phyloP scores from a whole-genome alignment of 2,797 vertebrate genomes.

The Ibycter americanus region DNA sequence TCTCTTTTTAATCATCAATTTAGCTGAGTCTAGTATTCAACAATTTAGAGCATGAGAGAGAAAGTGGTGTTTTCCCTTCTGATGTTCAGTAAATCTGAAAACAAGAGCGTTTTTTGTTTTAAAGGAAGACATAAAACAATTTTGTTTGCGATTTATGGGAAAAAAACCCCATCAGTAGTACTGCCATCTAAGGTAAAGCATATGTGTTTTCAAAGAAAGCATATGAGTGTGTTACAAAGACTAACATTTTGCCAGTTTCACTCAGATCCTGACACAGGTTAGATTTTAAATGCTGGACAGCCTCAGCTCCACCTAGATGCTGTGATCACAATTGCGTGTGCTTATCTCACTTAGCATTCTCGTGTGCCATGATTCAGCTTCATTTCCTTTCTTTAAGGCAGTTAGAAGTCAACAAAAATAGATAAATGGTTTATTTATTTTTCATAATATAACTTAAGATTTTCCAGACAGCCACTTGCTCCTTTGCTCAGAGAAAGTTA shows the following conservation, averaged over 20 bases:
- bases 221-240: not conserved
- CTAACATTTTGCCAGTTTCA: not conserved
- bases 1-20: not conserved
- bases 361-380: not conserved
- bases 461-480: not conserved
- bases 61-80: not conserved
- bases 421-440: not conserved
- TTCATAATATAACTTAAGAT: not conserved
- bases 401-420: not conserved
- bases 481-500: not conserved
- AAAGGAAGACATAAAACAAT: not conserved
- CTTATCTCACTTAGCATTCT: not conserved
- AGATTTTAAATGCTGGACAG: not conserved
- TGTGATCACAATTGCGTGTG: not conserved
- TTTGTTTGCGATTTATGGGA: not conserved
- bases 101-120: not conserved
- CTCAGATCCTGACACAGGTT: not conserved
- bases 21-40: not conserved
- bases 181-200: conserved; percentile 17
- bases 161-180: not conserved
- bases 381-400: conserved; percentile 1
- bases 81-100: not conserved
- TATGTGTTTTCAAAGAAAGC: not conserved
- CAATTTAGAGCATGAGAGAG: not conserved
- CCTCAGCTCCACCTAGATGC: not conserved